phyloP scores from a whole-genome alignment of 2,113 vertebrate species.

The Alosa alosa region DNA sequence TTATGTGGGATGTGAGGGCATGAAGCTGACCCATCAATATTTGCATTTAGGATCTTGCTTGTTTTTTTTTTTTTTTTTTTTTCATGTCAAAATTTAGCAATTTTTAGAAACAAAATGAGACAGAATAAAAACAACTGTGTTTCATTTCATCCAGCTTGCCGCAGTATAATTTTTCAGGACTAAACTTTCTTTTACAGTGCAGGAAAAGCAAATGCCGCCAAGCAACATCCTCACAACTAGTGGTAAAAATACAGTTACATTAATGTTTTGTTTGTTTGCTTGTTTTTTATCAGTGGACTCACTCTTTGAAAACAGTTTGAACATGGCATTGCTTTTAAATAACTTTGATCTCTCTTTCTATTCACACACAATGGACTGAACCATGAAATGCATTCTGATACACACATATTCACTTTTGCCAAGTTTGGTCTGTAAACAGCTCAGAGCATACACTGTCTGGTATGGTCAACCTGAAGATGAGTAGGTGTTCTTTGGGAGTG shows the following conservation, averaged over 20 bases:
- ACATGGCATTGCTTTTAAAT: neutral
- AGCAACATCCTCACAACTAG: neutral
- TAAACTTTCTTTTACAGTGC: constrained; percentile 1
- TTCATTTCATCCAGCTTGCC: neutral
- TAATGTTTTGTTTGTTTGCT: neutral
- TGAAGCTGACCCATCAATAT: no score
- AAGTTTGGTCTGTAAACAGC: neutral
- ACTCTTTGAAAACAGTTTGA: neutral
- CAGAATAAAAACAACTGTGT: neutral
- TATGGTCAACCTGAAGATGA: neutral
- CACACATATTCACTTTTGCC: neutral
- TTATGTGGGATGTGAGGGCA: no score
- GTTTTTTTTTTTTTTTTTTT: neutral
- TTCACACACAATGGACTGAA: neutral
- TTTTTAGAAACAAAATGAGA: neutral
- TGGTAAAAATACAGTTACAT: neutral
- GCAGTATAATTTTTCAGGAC: neutral
- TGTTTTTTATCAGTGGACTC: neutral
- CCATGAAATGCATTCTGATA: neutral
- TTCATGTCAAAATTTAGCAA: neutral
- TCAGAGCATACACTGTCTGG: neutral
- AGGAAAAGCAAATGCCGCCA: neutral
- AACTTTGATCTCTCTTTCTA: neutral
- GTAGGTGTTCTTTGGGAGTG: neutral
- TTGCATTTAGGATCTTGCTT: no score